phyloP scores from a whole-genome alignment of 2,888 invertebrate species.

The Pharmacophagus antenor region DNA sequence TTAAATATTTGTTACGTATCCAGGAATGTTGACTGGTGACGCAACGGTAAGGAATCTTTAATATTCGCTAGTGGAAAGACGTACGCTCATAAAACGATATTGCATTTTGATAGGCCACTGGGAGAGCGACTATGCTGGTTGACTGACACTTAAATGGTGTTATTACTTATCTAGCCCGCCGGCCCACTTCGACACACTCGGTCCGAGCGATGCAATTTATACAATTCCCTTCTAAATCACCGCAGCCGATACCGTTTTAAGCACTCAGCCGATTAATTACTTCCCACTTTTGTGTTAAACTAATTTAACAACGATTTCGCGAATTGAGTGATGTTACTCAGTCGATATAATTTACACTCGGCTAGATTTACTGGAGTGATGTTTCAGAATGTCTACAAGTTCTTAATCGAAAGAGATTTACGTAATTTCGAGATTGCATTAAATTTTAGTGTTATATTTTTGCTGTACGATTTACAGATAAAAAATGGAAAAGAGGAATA shows the following conservation, averaged over 20 bases:
- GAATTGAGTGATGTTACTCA: not conserved
- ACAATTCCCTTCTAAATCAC: constrained; percentile 44
- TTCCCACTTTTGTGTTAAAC: not conserved
- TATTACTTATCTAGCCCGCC: constrained; percentile 51
- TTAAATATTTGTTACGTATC: not conserved
- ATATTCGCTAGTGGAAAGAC: constrained; percentile 48
- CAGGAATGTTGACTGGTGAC: not conserved
- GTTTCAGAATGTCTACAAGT: not conserved
- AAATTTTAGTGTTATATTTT: too few species aligned
- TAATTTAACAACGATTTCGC: not conserved
- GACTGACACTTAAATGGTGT: constrained; percentile 56
- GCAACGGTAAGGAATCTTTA: constrained; percentile 21
- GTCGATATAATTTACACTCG: not conserved
- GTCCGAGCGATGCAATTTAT: constrained; percentile 44
- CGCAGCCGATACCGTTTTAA: constrained; percentile 26
- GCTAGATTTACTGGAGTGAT: not conserved
- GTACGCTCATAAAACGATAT: constrained; percentile 58
- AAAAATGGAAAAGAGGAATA: too few species aligned
- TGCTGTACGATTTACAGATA: too few species aligned
- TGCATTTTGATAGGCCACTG: constrained; percentile 60
- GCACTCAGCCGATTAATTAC: constrained; percentile 15
- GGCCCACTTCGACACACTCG: constrained; percentile 35
- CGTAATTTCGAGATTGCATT: too few species aligned
- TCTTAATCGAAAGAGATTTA: not conserved
- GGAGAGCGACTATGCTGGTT: constrained; percentile 45